Base-by-base conservation (phyloP, 1,140 invertebrate genomes). In the Panulirus ornatus region DNA sequence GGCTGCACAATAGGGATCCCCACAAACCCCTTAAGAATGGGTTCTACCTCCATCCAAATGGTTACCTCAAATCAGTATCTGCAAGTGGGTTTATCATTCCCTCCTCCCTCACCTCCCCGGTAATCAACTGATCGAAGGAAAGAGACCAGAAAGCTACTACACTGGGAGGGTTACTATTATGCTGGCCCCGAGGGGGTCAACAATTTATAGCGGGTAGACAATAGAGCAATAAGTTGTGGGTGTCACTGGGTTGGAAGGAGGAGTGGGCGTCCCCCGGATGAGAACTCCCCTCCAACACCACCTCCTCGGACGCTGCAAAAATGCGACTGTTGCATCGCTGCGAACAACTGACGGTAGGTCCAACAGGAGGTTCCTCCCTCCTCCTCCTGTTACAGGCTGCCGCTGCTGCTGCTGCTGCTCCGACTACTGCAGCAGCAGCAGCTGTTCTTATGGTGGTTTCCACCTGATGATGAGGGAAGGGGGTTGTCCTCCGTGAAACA, bases 201-300 rank as follows among this genome's bases (percentile, higher is more conserved):
- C 76, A 79, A 47, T 79, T 79, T 79, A 79, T 79, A 42, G 76
- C 5, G 42, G 22, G 76, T 30, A 44, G 76, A 79, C 51, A 79
- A 79, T 79, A 79, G 76, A 27, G 76, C 76, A 42, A 79, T 79
- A 79, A 79, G 42, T 79, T 47, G 40, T 11, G 22, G 16, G 30
- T 79, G 76, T 27, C 76, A 47, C 76, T 79, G 42, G 76, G n/a
- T n/a, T 51, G 76, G 9, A 51, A 51, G 44, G 71, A 22, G 6
- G n/a, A n/a, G 66, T 30, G 66, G 8, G 66, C 66, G 66, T n/a
- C n/a, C n/a, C n/a, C n/a, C n/a, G n/a, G n/a, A n/a, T n/a, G n/a
- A n/a, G n/a, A n/a, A n/a, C n/a, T n/a, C n/a, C n/a, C n/a, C n/a
- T 14, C 54, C 54, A 22, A 14, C 54, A 22, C 58, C 5, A 27